Evolutionary conservation across 2,888 invertebrate species (phyloP).

Genomic region (Loripinus fragilis): DNA sequence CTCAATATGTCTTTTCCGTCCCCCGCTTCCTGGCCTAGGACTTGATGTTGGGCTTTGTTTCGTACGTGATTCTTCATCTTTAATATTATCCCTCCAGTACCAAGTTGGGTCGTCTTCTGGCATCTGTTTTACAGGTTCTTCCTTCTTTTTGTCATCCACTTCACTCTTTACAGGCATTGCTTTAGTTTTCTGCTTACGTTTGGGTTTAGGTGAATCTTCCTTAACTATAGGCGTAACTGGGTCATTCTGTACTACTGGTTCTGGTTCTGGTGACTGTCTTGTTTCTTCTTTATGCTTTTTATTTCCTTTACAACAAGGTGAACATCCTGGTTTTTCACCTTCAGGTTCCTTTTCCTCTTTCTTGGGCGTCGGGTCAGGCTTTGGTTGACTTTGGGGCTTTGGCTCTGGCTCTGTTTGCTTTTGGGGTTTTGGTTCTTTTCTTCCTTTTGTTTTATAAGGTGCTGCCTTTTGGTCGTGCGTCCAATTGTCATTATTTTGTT

Average conservation of each 20-base stretch:
- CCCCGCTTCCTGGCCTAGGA: background rate
- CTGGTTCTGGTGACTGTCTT: background rate
- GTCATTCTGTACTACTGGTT: too few relatives aligned
- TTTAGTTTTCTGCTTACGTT: too few relatives aligned
- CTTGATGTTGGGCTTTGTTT: background rate
- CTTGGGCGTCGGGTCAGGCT: too few relatives aligned
- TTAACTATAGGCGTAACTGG: background rate
- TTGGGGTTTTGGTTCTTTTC: too few relatives aligned
- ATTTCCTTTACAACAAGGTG: slow-evolving; percentile 28
- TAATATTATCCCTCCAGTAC: background rate
- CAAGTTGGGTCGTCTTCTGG: background rate
- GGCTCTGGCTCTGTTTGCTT: too few relatives aligned
- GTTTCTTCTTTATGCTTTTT: background rate
- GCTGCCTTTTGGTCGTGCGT: too few relatives aligned
- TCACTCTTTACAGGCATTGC: too few relatives aligned
- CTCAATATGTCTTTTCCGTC: background rate
- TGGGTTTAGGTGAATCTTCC: background rate
- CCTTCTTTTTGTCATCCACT: background rate
- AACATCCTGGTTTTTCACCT: slow-evolving; percentile 32
- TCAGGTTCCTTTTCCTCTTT: slow-evolving; percentile 21
- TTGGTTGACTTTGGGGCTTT: too few relatives aligned
- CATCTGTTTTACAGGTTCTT: background rate
- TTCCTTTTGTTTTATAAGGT: too few relatives aligned
- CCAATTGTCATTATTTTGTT: too few relatives aligned
- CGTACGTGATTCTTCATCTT: background rate